phyloP scores from a whole-genome alignment of 1,140 invertebrate species.

The Papilio machaon region DNA sequence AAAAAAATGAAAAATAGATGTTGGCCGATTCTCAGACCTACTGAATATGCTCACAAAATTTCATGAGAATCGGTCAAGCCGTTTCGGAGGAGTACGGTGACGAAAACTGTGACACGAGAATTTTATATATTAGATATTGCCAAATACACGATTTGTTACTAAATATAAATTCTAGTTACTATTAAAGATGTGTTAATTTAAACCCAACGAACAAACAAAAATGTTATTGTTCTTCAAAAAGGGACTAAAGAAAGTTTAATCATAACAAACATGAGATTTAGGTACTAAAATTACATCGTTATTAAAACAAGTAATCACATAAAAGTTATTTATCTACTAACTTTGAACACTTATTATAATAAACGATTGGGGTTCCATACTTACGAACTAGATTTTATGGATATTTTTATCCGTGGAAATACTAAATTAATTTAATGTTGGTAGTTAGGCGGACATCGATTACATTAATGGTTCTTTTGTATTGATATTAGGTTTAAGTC shows the following conservation, averaged over 20 bases:
- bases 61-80: too few species aligned
- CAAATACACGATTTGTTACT: too few species aligned
- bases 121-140: too few species aligned
- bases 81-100: too few species aligned
- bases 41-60: too few species aligned
- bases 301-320: not conserved
- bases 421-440: not conserved
- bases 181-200: too few species aligned
- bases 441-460: not conserved
- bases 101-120: too few species aligned
- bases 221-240: not conserved
- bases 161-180: not conserved
- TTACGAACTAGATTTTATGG: not conserved
- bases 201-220: not conserved
- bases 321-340: not conserved
- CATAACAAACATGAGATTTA: not conserved
- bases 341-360: constrained; percentile 15
- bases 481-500: not conserved
- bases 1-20: too few species aligned
- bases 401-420: constrained; percentile 4
- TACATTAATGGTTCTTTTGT: not conserved
- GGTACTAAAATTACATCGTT: not conserved
- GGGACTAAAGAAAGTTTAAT: not conserved
- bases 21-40: too few species aligned
- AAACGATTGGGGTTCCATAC: not conserved